Base-by-base conservation (phyloP, 2,888 invertebrate species). In the Phrixothrix hirtus region DNA sequence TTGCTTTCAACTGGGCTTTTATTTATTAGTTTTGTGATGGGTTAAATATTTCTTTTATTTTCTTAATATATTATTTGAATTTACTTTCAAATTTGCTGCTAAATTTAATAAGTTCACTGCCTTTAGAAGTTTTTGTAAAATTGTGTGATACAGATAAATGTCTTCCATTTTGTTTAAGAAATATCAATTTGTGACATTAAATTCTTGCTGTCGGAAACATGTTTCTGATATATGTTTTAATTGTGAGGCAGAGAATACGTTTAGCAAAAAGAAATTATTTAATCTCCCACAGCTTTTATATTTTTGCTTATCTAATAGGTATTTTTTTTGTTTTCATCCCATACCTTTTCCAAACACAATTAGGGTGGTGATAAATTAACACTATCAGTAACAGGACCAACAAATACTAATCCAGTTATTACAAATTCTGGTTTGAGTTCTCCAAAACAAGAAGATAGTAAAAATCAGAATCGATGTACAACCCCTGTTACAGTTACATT, bases 311-410 rank as follows among this genome's bases (percentile, higher is more conserved):
- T 48, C 34, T 49, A 21, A 12, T 36, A 32, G 3, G 3, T 13
- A 3, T 11, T 32, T 32, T 55, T 36, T 53, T 21, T 43, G n/a
- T 44, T 17, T 29, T 30, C 36, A 25, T 10, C 36, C 12, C 25
- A 17, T 10, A 32, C 37, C 39, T 31, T 32, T 27, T 30, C 21
- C 44, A 14, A 32, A 25, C 7, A 9, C 17, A 11, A n/a, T 31
- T 21, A 86, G 86, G 86, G 86, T 61, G 86, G 86, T 65, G 86
- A 86, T 71, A 86, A 85, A 71, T 73, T 86, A 69, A 86, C 86
- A 44, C 75, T 86, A 53, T 81, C 83, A 55, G 82, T 86, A 64
- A 81, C 81, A 63, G 84, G 84, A 37, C 72, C 73, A 2, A 67
- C 69, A 3, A 69, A 58, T 35, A 50, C 61, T 29, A 52, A 54